Base-by-base conservation (phyloP, 1,140 invertebrate species). In the Euwallacea fornicatus region DNA sequence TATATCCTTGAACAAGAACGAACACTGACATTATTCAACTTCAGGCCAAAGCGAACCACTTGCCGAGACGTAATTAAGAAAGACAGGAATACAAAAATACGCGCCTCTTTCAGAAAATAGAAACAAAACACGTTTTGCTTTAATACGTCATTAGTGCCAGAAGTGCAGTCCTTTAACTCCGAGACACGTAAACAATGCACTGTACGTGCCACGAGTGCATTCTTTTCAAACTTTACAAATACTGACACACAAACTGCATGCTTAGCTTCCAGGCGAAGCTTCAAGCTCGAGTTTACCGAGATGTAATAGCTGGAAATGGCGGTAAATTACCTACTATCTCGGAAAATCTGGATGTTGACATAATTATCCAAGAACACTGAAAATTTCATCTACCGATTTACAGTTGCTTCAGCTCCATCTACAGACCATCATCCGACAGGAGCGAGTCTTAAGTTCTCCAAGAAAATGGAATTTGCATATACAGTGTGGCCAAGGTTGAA, bases 131-230 rank as follows among this genome's bases (percentile, higher is more conserved):
- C 54, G 64, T 66, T 53, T 47, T 66, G 64, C 66, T 60, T 59
- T 68, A 60, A 68, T 68, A 68, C 66, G 56, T 68, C 56, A 68
- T 68, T 68, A 68, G 66, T 47, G 44, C 55, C 43, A 60, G 66
- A 68, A 68, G 55, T 59, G 66, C 66, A 68, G 66, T 60, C 56
- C 66, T 68, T 68, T 68, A 68, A 68, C 66, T 68, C 66, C 66
- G 59, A 68, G 66, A 68, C 66, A 68, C 66, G 66, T 68, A 47
- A 68, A 68, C 66, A 68, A 68, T 68, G 66, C 43, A 59, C 13
- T 59, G 66, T 60, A 68, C 66, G 66, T 68, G 66, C 58, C 44
- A 59, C 8, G 66, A 50, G 66, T 60, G 66, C 66, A 60, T 68
- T 60, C 54, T 68, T 68, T 66, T 16, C 54, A 15, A 66, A 58